Evolutionary conservation across 2,113 vertebrate species (phyloP).

Genomic region (Percopsis transmontana): DNA sequence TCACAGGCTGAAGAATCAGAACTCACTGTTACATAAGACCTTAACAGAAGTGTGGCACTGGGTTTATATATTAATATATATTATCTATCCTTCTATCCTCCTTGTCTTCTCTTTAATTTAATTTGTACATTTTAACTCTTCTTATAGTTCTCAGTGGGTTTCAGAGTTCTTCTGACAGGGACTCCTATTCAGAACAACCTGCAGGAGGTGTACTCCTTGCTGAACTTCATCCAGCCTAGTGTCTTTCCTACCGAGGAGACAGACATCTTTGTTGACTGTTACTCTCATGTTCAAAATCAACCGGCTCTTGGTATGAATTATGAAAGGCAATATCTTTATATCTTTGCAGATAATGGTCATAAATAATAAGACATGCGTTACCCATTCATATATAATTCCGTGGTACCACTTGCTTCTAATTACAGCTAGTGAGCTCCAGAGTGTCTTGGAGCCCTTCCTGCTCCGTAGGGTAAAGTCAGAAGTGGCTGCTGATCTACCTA

Average conservation of each 20-base stretch:
- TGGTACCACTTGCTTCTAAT: background rate
- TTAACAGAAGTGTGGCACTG: conserved; percentile 80
- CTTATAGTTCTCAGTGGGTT: conserved; percentile 83
- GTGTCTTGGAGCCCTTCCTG: conserved; percentile 87
- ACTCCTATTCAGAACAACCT: conserved; percentile 95
- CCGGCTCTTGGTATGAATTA: conserved; percentile 72
- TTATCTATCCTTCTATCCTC: background rate
- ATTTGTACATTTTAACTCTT: background rate
- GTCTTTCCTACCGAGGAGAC: conserved; percentile 77
- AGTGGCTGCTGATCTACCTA: conserved; percentile 87
- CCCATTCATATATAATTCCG: too few relatives aligned
- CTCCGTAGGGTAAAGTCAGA: conserved; percentile 90
- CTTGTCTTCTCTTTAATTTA: background rate
- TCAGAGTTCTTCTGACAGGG: conserved; percentile 88
- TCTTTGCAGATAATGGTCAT: background rate
- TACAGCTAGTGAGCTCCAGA: conserved; percentile 85
- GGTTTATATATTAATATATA: background rate
- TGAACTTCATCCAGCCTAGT: conserved; percentile 86
- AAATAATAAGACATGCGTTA: too few relatives aligned
- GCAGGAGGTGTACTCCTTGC: conserved; percentile 89
- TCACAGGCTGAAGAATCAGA: conserved; percentile 91
- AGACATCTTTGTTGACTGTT: conserved; percentile 80
- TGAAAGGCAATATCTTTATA: background rate
- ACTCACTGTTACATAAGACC: conserved; percentile 83
- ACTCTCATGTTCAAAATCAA: conserved; percentile 77